Evolutionary conservation across 92 coral and sea anemone species (phyloP).

Genomic region (Isaurus tuberculatus): DNA sequence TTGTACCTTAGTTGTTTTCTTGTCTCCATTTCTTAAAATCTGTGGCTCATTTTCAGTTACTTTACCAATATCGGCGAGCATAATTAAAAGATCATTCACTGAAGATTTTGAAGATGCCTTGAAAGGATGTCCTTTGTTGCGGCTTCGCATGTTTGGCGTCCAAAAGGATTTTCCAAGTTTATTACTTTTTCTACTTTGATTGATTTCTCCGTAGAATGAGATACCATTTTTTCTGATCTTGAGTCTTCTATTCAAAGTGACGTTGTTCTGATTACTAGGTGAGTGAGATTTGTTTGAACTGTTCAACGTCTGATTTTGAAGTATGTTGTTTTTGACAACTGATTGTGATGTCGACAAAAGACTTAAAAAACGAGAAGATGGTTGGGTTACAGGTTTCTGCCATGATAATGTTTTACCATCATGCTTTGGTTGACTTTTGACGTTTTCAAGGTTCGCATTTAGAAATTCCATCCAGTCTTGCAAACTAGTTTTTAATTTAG

Average conservation of each 20-base stretch:
- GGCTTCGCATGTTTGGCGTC: neutral
- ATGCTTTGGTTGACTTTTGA: neutral
- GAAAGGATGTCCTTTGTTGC: too few species aligned
- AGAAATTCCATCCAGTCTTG: neutral
- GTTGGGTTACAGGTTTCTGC: neutral
- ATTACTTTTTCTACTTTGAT: neutral
- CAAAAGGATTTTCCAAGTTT: neutral
- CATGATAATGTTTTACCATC: neutral
- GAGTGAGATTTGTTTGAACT: neutral
- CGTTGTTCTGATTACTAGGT: neutral
- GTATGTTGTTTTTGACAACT: neutral
- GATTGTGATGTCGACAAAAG: neutral
- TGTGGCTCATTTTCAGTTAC: neutral
- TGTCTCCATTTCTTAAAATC: neutral
- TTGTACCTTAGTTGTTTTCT: neutral
- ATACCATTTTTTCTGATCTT: neutral
- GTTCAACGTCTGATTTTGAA: neutral
- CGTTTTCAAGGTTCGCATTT: neutral
- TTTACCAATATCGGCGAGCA: neutral
- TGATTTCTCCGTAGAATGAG: neutral
- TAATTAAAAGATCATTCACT: neutral
- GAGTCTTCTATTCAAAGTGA: neutral
- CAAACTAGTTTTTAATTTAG: neutral
- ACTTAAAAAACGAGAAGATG: neutral
- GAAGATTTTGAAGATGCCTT: neutral